A percentile compares a stretch with the other conserved stretches of the same genome.
Evolutionary conservation across 1,140 invertebrate genomes (phyloP).

Genomic region (Tetragonula clypearis): DNA sequence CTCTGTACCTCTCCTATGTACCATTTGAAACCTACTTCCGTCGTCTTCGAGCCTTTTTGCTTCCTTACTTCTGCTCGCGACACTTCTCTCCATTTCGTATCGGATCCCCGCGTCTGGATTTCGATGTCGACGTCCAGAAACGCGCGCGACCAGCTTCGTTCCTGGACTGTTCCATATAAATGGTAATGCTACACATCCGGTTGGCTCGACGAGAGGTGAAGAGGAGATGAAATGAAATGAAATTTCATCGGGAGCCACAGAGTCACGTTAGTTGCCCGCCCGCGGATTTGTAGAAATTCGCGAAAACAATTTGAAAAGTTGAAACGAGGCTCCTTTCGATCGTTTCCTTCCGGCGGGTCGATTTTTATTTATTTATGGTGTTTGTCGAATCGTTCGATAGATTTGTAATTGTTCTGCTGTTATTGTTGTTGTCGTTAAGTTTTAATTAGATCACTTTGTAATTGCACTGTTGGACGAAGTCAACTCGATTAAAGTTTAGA

Average conservation of each 20-base stretch:
- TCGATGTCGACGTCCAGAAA: conserved; percentile 41
- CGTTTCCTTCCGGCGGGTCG: too few relatives aligned
- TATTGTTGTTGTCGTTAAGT: too few relatives aligned
- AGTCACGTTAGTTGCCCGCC: neutral
- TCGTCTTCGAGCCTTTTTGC: conserved; percentile 36
- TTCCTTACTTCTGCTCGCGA: conserved; percentile 53
- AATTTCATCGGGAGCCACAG: neutral
- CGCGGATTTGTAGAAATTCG: neutral
- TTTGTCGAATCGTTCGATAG: too few relatives aligned
- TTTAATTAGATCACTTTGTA: too few relatives aligned
- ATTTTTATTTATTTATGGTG: too few relatives aligned
- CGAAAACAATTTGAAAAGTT: neutral
- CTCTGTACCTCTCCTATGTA: neutral
- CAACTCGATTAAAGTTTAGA: too few relatives aligned
- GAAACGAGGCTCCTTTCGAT: too few relatives aligned
- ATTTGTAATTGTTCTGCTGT: too few relatives aligned
- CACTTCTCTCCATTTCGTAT: conserved; percentile 55
- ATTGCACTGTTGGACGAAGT: too few relatives aligned
- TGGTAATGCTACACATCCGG: conserved; percentile 55
- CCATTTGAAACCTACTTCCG: conserved; percentile 29
- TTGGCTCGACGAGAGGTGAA: neutral
- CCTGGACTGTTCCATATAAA: conserved; percentile 46
- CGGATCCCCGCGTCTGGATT: conserved; percentile 53
- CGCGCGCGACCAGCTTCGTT: neutral
- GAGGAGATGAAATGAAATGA: neutral